Percentiles rank a stretch among this genome's conserved stretches.
Conservation (phyloP, 2,113 vertebrate species). For the Hucho hucho region DNA sequence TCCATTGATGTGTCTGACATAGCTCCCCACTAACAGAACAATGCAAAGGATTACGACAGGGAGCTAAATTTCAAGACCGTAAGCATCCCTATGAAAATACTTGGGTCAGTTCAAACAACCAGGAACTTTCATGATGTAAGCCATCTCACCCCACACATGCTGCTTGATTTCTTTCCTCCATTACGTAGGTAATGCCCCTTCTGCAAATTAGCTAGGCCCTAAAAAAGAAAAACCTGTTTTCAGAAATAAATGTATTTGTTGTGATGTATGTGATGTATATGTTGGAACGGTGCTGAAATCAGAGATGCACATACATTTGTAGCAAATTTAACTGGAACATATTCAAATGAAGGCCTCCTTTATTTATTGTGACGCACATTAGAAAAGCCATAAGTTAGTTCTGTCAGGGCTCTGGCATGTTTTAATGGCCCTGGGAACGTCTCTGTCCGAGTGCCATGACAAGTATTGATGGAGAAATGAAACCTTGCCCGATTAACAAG, state of each 20-base stretch:
- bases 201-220: background rate
- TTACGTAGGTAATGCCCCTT: background rate
- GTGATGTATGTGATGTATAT: background rate
- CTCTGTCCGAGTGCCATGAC: constrained; percentile 39
- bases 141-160: background rate
- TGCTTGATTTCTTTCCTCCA: background rate
- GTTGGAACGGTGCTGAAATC: constrained; percentile 25
- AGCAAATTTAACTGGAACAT: constrained; percentile 38
- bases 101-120: constrained; percentile 12
- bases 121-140: constrained; percentile 23
- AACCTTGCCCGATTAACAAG: constrained; percentile 44
- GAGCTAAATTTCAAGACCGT: constrained; percentile 59
- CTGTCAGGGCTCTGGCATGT: constrained; percentile 43
- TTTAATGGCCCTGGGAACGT: constrained; percentile 27
- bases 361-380: constrained; percentile 51
- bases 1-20: constrained; percentile 48
- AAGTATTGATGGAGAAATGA: constrained; percentile 52
- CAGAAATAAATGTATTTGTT: no score
- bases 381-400: constrained; percentile 35
- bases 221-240: background rate
- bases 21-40: constrained; percentile 60
- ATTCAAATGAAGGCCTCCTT: constrained; percentile 34
- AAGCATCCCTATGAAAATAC: constrained; percentile 43
- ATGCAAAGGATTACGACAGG: constrained; percentile 56
- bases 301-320: constrained; percentile 44